Conservation (phyloP, 2,888 invertebrate species). For the Latrodectus hesperus region DNA sequence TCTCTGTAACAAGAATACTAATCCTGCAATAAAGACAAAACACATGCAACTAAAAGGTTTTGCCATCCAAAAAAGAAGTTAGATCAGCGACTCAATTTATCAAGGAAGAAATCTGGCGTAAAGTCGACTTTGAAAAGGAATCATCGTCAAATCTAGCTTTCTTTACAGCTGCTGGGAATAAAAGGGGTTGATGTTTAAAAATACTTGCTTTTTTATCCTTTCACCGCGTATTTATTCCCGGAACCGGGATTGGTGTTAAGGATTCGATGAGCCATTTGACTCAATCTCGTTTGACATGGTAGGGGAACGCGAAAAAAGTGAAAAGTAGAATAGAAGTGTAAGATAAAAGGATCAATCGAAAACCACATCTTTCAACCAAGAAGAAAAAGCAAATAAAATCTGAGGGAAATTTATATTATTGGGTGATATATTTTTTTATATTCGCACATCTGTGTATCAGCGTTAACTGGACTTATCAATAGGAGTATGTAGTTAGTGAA, state of each 20-base stretch:
- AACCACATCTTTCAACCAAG: conserved; percentile 28
- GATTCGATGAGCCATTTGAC: conserved; percentile 60
- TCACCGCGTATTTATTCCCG: conserved; percentile 15
- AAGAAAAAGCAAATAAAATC: conserved; percentile 46
- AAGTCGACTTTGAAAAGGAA: conserved; percentile 62
- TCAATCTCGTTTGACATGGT: conserved; percentile 61
- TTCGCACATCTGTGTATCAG: not conserved
- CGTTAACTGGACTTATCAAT: not conserved
- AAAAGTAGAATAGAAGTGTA: conserved; percentile 2
- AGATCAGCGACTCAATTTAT: conserved; percentile 65
- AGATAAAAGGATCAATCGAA: conserved; percentile 33
- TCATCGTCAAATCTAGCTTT: conserved; percentile 51
- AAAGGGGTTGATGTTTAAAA: conserved; percentile 59
- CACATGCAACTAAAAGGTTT: conserved; percentile 48
- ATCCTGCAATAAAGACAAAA: conserved; percentile 14
- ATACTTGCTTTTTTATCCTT: not conserved
- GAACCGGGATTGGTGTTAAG: conserved; percentile 46
- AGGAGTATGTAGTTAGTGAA: not conserved
- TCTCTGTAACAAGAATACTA: not conserved
- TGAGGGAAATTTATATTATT: conserved; percentile 44
- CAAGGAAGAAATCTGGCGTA: conserved; percentile 61
- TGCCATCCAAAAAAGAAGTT: conserved; percentile 39
- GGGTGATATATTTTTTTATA: conserved; percentile 5
- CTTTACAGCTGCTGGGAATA: conserved; percentile 23
- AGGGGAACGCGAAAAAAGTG: conserved; percentile 10